Conservation (phyloP, 2,113 vertebrate species). For the Sitta europaea region DNA sequence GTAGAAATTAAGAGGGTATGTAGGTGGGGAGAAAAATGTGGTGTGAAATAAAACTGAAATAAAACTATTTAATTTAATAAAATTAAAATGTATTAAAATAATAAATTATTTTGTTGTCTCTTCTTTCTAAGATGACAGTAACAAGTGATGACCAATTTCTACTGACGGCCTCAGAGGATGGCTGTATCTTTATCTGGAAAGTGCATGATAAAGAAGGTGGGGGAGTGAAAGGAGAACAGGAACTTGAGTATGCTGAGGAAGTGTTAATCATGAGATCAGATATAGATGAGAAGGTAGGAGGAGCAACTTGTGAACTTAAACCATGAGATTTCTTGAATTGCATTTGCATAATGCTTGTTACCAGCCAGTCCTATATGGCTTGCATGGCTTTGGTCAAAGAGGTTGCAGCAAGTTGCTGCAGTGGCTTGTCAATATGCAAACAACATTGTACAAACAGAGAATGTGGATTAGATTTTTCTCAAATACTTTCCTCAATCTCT, state of each 20-base stretch:
- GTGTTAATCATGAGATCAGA: slow-evolving; percentile 89
- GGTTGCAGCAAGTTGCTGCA: not conserved
- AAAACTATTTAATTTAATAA: too few species aligned
- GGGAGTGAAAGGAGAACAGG: slow-evolving; percentile 75
- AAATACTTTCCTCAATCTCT: not conserved
- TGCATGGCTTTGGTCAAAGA: not conserved
- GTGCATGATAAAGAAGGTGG: slow-evolving; percentile 82
- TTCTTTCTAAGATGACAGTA: slow-evolving; percentile 78
- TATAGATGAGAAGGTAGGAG: slow-evolving; percentile 88
- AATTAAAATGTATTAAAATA: too few species aligned
- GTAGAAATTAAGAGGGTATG: not conserved
- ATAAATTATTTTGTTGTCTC: not conserved
- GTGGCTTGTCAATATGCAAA: not conserved
- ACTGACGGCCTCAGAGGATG: slow-evolving; percentile 84
- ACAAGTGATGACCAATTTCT: slow-evolving; percentile 88
- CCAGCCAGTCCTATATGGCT: not conserved
- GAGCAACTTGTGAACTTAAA: not conserved
- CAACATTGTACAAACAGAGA: not conserved
- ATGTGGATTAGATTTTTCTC: not conserved
- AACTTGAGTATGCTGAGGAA: slow-evolving; percentile 83
- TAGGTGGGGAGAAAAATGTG: not conserved
- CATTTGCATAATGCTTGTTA: not conserved
- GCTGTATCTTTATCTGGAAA: slow-evolving; percentile 87
- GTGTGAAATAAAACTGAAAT: not conserved
- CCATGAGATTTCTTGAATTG: not conserved